phyloP scores from a whole-genome alignment of 2,888 invertebrate species.

The Digitonthophagus gazella region DNA sequence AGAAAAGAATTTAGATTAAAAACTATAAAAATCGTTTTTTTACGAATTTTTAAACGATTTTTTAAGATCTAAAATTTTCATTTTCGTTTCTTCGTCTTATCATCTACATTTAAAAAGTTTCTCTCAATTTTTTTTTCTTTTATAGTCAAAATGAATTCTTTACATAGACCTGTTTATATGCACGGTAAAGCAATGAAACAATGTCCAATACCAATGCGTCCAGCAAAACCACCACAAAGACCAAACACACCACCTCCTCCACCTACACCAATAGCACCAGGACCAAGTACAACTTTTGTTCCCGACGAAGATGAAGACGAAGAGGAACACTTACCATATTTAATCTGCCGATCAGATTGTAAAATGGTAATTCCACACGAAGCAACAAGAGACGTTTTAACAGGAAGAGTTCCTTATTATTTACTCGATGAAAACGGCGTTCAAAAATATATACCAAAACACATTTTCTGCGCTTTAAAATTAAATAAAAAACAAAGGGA shows the following conservation, averaged over 20 bases:
- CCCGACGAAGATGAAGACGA: conserved; percentile 20
- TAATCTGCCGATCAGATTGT: conserved; percentile 55
- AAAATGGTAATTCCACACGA: conserved; percentile 75
- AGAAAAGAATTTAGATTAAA: too few species aligned
- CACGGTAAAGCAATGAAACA: conserved; percentile 40
- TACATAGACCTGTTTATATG: conserved; percentile 40
- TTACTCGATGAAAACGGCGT: conserved; percentile 70
- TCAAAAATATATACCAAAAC: conserved; percentile 69
- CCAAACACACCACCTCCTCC: conserved; percentile 29
- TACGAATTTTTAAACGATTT: too few species aligned
- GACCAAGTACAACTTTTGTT: not conserved
- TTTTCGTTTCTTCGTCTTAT: too few species aligned
- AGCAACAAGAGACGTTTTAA: conserved; percentile 70
- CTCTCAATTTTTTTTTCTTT: not conserved
- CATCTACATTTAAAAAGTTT: too few species aligned
- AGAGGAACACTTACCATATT: conserved; percentile 39
- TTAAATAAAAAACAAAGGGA: conserved; percentile 59
- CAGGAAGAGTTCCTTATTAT: conserved; percentile 73
- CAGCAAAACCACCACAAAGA: conserved; percentile 24
- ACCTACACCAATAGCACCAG: conserved; percentile 29
- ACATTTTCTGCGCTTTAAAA: conserved; percentile 71
- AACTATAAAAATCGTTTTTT: too few species aligned
- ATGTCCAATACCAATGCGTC: conserved; percentile 40
- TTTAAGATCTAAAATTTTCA: not conserved
- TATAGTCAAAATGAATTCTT: conserved; percentile 11